Base-by-base conservation (phyloP, 2,797 vertebrate genomes). In the Oophaga sylvatica region DNA sequence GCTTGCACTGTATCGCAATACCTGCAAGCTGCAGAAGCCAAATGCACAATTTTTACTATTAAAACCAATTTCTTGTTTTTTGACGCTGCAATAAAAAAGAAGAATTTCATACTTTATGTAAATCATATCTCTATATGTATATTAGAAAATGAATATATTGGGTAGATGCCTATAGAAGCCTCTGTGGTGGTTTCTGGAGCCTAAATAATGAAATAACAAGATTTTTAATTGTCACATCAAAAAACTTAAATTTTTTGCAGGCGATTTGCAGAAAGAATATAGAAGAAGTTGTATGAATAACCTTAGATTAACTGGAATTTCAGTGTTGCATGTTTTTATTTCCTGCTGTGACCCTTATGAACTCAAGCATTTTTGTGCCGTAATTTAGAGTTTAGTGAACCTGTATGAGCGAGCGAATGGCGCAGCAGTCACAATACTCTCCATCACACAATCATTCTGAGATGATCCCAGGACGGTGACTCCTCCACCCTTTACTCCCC, bases 361-460 rank as follows among this genome's bases (percentile, higher is more conserved):
- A 95, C 96, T 95, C 97, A 97, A 97, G 97, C 97, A 96, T 98
- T 96, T 97, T 97, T 96, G 97, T 59, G 97, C 97, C 96, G 96
- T 95, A 96, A 97, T 96, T 97, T 97, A 97, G 97, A 97, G 97
- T 98, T 98, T 99, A 97, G 97, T 95, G 53, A 96, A 96, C 96
- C 96, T 98, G 98, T 99, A 98, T 95, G 96, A 97, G 26, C 35
- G 5, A 35, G 98, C 97, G 97, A 96, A 95, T 96, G 95, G 96
- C 96, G 94, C 95, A 95, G 96, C 96, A 96, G 96, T 97, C 96
- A 97, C 96, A 96, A 96, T 96, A 97, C 97, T 95, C 94, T 94
- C 95, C 94, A 92, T 91, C 95, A 97, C 95, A 93, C 90, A 95
- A 94, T 94, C 95, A 96, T 96, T 98, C 97, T 97, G 97, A 97